These are phyloP conservation scores for Ciconia maguari DNA, from an alignment of 2,113 vertebrate genomes.

Conservation along the genomic window DNA sequence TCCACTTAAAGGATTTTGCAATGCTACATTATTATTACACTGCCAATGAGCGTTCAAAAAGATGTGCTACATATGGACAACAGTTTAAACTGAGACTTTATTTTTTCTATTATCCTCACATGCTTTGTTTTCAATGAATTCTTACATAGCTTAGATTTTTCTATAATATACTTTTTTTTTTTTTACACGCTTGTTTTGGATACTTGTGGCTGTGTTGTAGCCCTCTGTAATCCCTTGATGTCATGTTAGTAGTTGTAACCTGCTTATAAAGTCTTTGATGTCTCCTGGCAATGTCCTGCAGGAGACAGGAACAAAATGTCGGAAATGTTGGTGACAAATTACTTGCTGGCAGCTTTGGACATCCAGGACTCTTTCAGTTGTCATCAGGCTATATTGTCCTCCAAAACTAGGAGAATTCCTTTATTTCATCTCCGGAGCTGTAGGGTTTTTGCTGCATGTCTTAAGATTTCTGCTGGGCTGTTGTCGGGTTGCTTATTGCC, in stretches of 20 bases:
- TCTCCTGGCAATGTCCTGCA: not conserved
- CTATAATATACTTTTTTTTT: not conserved
- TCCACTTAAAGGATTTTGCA: not conserved
- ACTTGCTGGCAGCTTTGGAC: not conserved
- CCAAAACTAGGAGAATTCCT: not conserved
- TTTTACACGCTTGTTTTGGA: not conserved
- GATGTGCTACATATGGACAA: not conserved
- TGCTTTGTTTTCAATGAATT: not conserved
- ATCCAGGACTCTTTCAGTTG: not conserved
- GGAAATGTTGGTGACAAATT: not conserved
- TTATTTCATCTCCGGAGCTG: not conserved
- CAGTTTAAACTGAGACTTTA: not conserved
- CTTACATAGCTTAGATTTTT: not conserved
- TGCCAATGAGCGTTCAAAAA: not conserved
- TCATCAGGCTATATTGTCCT: not conserved
- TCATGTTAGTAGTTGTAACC: not conserved
- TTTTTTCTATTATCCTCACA: not conserved
- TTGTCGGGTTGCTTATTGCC: not conserved
- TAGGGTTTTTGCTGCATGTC: not conserved
- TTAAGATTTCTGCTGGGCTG: not conserved
- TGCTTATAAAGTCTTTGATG: not conserved
- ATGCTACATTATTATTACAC: rapidly evolving
- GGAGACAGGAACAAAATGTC: not conserved
- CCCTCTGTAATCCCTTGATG: not conserved
- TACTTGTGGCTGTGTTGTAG: not conserved